These are phyloP conservation scores for Pantelozetes paolii DNA, from an alignment of 2,888 invertebrate species.

Conservation along the genomic window DNA sequence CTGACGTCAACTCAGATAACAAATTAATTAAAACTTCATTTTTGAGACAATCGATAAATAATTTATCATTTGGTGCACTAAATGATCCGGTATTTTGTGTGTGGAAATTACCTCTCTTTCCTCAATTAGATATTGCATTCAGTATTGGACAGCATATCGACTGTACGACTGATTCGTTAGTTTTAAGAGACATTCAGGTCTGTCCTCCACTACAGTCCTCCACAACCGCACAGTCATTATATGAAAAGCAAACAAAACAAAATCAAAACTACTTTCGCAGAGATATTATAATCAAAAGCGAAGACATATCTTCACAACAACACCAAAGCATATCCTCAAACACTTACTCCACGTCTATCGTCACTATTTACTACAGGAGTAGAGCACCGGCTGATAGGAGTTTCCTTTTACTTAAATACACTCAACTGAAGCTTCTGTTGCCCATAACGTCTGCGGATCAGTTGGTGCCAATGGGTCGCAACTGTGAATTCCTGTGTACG, in stretches of 20 bases:
- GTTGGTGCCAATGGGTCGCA: conserved; percentile 50
- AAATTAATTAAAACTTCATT: not conserved
- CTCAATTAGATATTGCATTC: conserved; percentile 77
- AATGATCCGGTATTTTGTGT: conserved; percentile 61
- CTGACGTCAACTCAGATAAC: conserved; percentile 50
- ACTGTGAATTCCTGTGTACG: conserved; percentile 76
- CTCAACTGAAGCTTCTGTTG: not conserved
- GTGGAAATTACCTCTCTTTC: conserved; percentile 65
- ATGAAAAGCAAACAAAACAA: not conserved
- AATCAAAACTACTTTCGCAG: not conserved
- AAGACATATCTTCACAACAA: not conserved
- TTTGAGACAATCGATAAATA: not conserved
- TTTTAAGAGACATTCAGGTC: conserved; percentile 27
- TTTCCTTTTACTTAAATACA: conserved; percentile 2
- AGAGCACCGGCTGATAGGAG: not conserved
- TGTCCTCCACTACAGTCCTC: not conserved
- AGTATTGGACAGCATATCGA: conserved; percentile 75
- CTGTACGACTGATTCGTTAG: conserved; percentile 54
- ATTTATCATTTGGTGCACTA: not conserved
- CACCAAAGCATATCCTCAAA: not conserved
- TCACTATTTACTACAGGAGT: not conserved
- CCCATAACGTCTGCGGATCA: conserved; percentile 30
- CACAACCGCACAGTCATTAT: not conserved
- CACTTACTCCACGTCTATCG: not conserved
- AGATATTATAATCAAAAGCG: not conserved